These are phyloP conservation scores for Pachyramphus minor DNA, from an alignment of 2,113 vertebrate genomes.

Conservation along the genomic window DNA sequence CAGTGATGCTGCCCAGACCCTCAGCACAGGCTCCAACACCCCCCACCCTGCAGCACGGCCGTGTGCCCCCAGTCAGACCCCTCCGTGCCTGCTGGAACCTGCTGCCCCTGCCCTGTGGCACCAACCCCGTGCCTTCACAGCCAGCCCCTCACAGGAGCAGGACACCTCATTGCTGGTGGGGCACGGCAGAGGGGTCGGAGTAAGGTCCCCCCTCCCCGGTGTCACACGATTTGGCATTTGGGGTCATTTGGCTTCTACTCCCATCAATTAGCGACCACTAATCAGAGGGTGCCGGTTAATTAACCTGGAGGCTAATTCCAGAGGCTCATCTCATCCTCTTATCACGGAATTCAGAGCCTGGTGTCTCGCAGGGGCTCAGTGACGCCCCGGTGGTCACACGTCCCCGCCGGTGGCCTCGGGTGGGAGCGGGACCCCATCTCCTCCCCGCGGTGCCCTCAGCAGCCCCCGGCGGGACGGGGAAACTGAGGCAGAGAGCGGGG, in stretches of 20 bases:
- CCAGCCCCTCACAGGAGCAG: neutral
- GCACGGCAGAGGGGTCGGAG: neutral
- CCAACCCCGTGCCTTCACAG: accelerated
- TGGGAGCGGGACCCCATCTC: neutral
- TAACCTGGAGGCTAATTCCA: neutral
- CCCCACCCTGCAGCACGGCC: accelerated
- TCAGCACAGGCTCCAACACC: accelerated
- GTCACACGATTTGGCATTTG: neutral
- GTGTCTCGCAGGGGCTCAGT: neutral
- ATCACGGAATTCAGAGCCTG: neutral
- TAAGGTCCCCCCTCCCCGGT: neutral
- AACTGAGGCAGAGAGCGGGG: neutral
- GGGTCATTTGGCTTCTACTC: neutral
- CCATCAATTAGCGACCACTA: neutral
- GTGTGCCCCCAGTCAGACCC: neutral
- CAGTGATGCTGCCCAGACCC: neutral
- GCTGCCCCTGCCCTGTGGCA: neutral
- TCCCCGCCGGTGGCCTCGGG: neutral
- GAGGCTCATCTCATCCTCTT: neutral
- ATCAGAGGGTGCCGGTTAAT: neutral
- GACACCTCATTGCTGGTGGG: accelerated
- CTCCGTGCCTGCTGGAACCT: accelerated
- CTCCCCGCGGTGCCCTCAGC: neutral
- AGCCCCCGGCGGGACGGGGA: neutral
- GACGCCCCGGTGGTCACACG: neutral